phyloP scores from a whole-genome alignment of 2,113 vertebrate species.

The Steatornis caripensis region DNA sequence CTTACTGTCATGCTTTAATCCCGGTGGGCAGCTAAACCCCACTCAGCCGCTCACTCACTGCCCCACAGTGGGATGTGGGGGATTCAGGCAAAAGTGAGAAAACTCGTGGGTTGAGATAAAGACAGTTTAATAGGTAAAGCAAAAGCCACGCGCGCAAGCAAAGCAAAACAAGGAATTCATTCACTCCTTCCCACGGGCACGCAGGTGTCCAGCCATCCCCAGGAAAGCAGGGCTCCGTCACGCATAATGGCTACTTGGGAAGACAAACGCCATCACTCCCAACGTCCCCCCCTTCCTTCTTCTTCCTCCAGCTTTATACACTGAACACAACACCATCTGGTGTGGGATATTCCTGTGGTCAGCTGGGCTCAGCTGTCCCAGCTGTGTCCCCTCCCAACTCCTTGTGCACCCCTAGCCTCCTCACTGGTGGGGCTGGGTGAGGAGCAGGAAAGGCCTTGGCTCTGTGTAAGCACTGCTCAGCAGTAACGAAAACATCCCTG shows the following conservation, averaged over 20 bases:
- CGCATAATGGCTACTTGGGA: accelerated
- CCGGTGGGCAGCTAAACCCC: not conserved
- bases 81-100: not conserved
- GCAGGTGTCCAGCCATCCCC: not conserved
- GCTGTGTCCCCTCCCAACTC: not conserved
- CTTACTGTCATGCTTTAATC: not conserved
- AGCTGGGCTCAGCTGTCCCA: not conserved
- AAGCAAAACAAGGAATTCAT: not conserved
- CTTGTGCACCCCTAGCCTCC: not conserved
- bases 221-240: not conserved
- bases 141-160: accelerated
- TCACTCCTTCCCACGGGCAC: not conserved
- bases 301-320: not conserved
- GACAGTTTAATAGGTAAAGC: not conserved
- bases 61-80: not conserved
- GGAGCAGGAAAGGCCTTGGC: not conserved
- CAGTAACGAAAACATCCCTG: not conserved
- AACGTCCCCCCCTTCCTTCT: not conserved
- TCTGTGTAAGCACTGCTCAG: not conserved
- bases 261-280: not conserved
- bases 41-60: not conserved
- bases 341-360: not conserved
- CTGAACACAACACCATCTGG: not conserved
- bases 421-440: not conserved
- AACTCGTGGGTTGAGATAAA: not conserved